Base-by-base conservation (phyloP, 2,113 vertebrate species). In the Apodemus speciosus region DNA sequence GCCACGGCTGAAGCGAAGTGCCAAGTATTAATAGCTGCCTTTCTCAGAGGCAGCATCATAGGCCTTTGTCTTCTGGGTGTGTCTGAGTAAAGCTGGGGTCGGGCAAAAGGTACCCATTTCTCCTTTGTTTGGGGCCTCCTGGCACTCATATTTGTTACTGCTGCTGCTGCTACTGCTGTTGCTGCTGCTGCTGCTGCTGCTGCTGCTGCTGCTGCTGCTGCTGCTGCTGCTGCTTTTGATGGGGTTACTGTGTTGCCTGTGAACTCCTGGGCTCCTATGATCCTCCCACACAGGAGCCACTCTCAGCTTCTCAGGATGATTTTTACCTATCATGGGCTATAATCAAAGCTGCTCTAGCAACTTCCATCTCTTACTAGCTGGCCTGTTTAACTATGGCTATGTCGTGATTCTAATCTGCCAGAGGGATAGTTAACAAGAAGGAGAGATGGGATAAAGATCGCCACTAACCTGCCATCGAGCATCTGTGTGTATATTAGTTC, bases 131-230 rank as follows among this genome's bases (percentile, higher is more conserved):
- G 32, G 15, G 80, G 32, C 56, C 20, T 11, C 20, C 23, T 0
- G 0, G 9, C 30, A 9, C 60, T 30, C 40, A 9, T 11, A 20
- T 3, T 25, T 7, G 0, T 27, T 38, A 4, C 8, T 5, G 43
- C 18, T 49, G 9, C 32, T 46, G 25, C 49, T 72, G 20, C 18
- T 51, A 16, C 1, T 76, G 49, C 35, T 21, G 30, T 25, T 40
- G 23, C 14, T 32, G 40, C 23, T 68, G 30, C 18, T 51, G 21
- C 1, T 80, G n/a, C n/a, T n/a, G n/a, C n/a, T 38, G 6, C 8
- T 5, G 43, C 18, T 49, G 9, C 32, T 46, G 25, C 49, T 72
- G 20, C 18, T 51, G 30, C 1, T 76, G 49, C 35, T 21, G 30
- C 25, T 40, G 23, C 14, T 32, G 40, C 23, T 68, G 30, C 18